Percentiles rank a stretch among this genome's conserved stretches.
Conservation (phyloP, 2,888 invertebrate genomes). For the Eupithecia abbreviata region DNA sequence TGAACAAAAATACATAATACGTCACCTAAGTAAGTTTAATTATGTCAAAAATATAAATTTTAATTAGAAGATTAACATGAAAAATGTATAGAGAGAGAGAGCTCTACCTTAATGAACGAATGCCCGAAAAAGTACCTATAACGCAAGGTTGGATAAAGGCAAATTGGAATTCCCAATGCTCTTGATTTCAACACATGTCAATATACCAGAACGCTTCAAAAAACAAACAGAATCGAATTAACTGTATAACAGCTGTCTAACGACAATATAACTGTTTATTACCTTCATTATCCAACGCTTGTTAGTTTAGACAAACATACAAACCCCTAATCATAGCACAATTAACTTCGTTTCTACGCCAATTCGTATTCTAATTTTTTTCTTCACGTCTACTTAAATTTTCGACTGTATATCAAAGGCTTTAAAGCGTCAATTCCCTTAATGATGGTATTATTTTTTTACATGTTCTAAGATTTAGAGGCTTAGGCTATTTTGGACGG, state of each 20-base stretch:
- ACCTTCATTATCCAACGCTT: conserved; percentile 77
- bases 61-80: too few species aligned
- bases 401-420: neutral
- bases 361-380: conserved; percentile 63
- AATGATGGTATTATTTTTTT: neutral
- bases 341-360: conserved; percentile 82
- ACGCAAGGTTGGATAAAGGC: neutral
- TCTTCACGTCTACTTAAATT: conserved; percentile 26
- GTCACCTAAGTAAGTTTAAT: too few species aligned
- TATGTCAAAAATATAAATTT: too few species aligned
- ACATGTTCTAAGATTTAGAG: conserved; percentile 12
- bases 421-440: conserved; percentile 17
- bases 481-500: conserved; percentile 1
- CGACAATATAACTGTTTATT: conserved; percentile 80
- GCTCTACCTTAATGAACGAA: too few species aligned
- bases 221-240: conserved; percentile 67
- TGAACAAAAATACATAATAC: too few species aligned
- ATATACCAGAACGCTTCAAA: conserved; percentile 50
- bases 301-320: conserved; percentile 68
- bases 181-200: conserved; percentile 61
- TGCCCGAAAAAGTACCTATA: too few species aligned
- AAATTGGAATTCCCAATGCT: neutral
- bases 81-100: too few species aligned
- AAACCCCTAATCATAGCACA: conserved; percentile 81
- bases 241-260: conserved; percentile 70